Percentiles rank a stretch among this genome's conserved stretches.
These are phyloP conservation scores for Drosophila santomea DNA, from an alignment of 1,140 invertebrate species.

Conservation along the genomic window DNA sequence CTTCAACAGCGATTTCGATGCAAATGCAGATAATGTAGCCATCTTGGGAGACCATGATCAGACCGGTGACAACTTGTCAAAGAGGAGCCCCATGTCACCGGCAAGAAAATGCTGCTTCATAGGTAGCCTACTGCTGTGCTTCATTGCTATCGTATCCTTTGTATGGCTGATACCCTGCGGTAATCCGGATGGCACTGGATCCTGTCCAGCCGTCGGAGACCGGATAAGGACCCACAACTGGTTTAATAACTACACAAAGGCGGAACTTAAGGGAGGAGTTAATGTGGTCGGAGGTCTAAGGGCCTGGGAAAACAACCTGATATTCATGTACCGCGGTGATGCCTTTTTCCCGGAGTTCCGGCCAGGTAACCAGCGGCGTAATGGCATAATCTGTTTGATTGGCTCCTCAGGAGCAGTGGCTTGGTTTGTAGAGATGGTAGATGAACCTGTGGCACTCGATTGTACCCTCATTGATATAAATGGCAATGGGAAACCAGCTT, in stretches of 20 bases:
- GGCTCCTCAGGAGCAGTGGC: slow-evolving; percentile 87
- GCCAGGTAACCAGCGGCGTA: slow-evolving; percentile 85
- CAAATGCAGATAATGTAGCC: slow-evolving; percentile 77
- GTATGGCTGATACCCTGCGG: slow-evolving; percentile 91
- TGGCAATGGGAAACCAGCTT: slow-evolving; percentile 89
- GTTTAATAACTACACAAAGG: slow-evolving; percentile 89
- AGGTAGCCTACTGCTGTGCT: slow-evolving; percentile 89
- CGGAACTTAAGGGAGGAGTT: slow-evolving; percentile 90
- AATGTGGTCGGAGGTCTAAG: slow-evolving; percentile 88
- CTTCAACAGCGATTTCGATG: slow-evolving; percentile 79
- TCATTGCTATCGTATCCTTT: slow-evolving; percentile 89
- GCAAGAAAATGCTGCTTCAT: slow-evolving; percentile 88
- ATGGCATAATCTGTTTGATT: slow-evolving; percentile 87
- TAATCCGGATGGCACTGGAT: slow-evolving; percentile 85
- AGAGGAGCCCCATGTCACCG: slow-evolving; percentile 87
- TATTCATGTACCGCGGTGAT: slow-evolving; percentile 89
- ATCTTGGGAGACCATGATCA: slow-evolving; percentile 60
- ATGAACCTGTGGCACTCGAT: slow-evolving; percentile 88
- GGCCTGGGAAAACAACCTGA: slow-evolving; percentile 88
- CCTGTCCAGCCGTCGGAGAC: slow-evolving; percentile 86
- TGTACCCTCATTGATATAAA: slow-evolving; percentile 90
- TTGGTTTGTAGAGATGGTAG: slow-evolving; percentile 88
- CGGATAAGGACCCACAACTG: slow-evolving; percentile 87
- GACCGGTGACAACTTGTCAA: slow-evolving; percentile 25
- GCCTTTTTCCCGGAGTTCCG: slow-evolving; percentile 86